Percentiles rank a stretch among this genome's conserved stretches.
These are phyloP conservation scores for Acestrorhynchus altus DNA, from an alignment of 2,797 vertebrate genomes.

Conservation along the genomic window DNA sequence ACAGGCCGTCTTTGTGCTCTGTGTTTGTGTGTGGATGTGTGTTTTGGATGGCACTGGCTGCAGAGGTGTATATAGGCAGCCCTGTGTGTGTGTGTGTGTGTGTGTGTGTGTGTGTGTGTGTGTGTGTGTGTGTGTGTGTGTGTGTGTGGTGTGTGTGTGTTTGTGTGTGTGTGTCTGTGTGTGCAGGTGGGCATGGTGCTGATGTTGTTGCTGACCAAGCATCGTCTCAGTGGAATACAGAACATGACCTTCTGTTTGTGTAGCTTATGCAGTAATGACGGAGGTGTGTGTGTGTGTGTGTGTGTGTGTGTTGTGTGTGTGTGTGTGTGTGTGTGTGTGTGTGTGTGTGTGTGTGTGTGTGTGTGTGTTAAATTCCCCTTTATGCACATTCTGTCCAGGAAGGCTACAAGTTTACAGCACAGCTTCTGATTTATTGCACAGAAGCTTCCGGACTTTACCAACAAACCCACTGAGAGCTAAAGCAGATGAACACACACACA, in stretches of 20 bases:
- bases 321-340: constrained; percentile 7
- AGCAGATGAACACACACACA: constrained; percentile 40
- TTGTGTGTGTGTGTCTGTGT: constrained; percentile 38
- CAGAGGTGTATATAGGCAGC: constrained; percentile 36
- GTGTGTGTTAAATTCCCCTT: constrained; percentile 7
- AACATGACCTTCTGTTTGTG: constrained; percentile 37
- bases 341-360: constrained; percentile 5
- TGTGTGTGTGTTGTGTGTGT: constrained; percentile 16
- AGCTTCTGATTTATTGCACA: constrained; percentile 48
- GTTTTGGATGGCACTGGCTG: constrained; percentile 49
- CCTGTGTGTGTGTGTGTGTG: constrained; percentile 42
- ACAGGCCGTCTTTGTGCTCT: constrained; percentile 45
- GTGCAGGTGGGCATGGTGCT: constrained; percentile 33
- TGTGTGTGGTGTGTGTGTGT: constrained; percentile 43
- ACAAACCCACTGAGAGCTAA: constrained; percentile 41
- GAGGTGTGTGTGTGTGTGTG: constrained; percentile 8
- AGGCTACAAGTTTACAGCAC: constrained; percentile 37
- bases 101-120: constrained; percentile 44
- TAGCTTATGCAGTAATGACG: constrained; percentile 19
- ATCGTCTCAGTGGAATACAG: constrained; percentile 24
- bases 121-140: constrained; percentile 41
- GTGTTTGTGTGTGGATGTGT: constrained; percentile 33
- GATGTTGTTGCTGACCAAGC: constrained; percentile 39
- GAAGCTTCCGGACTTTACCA: constrained; percentile 45
- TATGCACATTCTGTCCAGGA: constrained; percentile 31